Percentiles rank a stretch among this genome's conserved stretches.
Conservation (phyloP, 2,797 vertebrate species). For the Poecile montanus region DNA sequence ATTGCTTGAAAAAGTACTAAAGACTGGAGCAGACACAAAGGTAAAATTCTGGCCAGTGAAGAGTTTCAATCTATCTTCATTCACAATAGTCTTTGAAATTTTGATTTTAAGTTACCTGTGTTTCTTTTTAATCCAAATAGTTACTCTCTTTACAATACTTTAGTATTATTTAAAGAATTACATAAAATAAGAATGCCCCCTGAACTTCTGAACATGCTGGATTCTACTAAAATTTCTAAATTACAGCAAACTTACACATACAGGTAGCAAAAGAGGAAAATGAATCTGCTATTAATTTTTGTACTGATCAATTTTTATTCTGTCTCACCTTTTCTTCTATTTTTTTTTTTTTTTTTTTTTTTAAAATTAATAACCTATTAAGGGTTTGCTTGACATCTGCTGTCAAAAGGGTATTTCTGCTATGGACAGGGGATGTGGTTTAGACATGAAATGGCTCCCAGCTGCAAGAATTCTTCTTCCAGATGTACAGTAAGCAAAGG, state of each 20-base stretch:
- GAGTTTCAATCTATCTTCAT: not conserved
- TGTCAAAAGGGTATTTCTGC: constrained; percentile 70
- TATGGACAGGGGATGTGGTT: constrained; percentile 69
- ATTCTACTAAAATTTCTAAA: not conserved
- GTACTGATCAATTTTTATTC: not conserved
- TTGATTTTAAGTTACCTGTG: not conserved
- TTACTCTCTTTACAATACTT: not conserved
- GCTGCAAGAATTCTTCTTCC: constrained; percentile 77
- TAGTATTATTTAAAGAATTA: not conserved
- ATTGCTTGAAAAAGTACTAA: not conserved
- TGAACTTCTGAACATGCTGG: not conserved
- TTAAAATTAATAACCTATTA: constrained; percentile 54
- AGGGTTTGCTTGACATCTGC: constrained; percentile 39
- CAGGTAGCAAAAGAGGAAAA: not conserved
- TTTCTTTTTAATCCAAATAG: not conserved
- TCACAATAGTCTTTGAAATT: not conserved
- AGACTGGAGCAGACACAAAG: not conserved
- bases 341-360: not conserved
- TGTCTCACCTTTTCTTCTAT: not conserved
- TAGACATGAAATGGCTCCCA: constrained; percentile 80
- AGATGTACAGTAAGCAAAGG: constrained; percentile 76
- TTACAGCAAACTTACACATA: not conserved
- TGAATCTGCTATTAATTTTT: not conserved
- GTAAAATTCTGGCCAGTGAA: not conserved
- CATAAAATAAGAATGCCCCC: not conserved